Conservation (phyloP, 2,797 vertebrate species). For the Onychomys leucogaster region DNA sequence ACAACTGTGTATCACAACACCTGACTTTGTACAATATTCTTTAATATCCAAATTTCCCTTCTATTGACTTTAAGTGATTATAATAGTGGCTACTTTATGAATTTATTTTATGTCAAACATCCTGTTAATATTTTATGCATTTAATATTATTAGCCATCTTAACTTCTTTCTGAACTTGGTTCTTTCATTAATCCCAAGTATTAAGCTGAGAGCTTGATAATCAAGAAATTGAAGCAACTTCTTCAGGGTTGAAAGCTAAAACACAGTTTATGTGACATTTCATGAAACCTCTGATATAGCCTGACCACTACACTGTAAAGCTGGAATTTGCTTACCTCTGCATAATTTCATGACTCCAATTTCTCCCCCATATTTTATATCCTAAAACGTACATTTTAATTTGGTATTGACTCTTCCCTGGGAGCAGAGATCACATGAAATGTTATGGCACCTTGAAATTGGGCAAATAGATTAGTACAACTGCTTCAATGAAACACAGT, state of each 20-base stretch:
- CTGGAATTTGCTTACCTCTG: background rate
- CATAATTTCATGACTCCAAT: background rate
- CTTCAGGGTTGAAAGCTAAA: background rate
- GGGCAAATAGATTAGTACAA: background rate
- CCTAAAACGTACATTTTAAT: background rate
- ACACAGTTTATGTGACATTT: background rate
- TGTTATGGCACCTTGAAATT: background rate
- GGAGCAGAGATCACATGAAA: background rate
- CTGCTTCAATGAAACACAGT: background rate
- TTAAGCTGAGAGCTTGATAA: background rate
- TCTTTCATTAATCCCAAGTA: slow-evolving; percentile 6
- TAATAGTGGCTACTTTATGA: background rate
- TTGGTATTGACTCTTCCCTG: background rate
- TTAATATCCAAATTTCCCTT: background rate
- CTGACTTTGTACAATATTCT: background rate
- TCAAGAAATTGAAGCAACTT: background rate
- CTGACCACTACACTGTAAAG: background rate
- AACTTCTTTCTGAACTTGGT: background rate
- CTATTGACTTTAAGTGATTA: background rate
- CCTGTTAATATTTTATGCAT: background rate
- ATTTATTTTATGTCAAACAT: background rate
- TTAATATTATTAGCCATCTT: background rate
- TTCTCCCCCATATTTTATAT: background rate
- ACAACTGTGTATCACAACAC: background rate
- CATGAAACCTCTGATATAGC: background rate